A percentile compares a stretch with the other conserved stretches of the same genome.
Evolutionary conservation across 2,888 invertebrate genomes (phyloP).

Genomic region (Lissonota sp.): DNA sequence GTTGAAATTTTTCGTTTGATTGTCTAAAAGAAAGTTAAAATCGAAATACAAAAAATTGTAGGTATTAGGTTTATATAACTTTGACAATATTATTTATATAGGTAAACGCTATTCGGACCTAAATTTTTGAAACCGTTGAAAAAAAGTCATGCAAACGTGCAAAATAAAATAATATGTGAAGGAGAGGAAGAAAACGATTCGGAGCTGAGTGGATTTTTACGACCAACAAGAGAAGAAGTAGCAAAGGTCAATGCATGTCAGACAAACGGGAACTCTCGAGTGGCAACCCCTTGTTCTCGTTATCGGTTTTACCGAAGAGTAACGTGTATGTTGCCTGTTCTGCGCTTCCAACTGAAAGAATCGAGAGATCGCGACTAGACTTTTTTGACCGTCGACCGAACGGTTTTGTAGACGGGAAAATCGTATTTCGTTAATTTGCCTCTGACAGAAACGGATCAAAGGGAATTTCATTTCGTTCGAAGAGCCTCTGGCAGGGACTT

Average conservation of each 20-base stretch:
- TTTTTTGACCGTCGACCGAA: slow-evolving; percentile 68
- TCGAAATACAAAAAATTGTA: too few species aligned
- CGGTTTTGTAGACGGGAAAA: slow-evolving; percentile 11
- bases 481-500: slow-evolving; percentile 32
- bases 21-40: too few species aligned
- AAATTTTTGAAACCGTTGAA: too few species aligned
- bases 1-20: too few species aligned
- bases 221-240: slow-evolving; percentile 6
- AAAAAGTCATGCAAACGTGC: too few species aligned
- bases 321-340: slow-evolving; percentile 8
- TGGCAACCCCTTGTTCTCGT: not conserved
- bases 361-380: slow-evolving; percentile 56
- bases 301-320: slow-evolving; percentile 25
- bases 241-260: slow-evolving; percentile 48
- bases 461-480: slow-evolving; percentile 71
- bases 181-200: too few species aligned
- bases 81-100: too few species aligned
- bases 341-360: slow-evolving; percentile 19
- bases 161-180: too few species aligned
- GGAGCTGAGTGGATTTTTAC: too few species aligned
- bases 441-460: slow-evolving; percentile 76
- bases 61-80: too few species aligned
- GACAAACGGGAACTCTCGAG: slow-evolving; percentile 14
- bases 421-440: slow-evolving; percentile 72
- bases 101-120: too few species aligned